Base-by-base conservation (phyloP, 2,888 invertebrate species). In the Orchestes rusci region DNA sequence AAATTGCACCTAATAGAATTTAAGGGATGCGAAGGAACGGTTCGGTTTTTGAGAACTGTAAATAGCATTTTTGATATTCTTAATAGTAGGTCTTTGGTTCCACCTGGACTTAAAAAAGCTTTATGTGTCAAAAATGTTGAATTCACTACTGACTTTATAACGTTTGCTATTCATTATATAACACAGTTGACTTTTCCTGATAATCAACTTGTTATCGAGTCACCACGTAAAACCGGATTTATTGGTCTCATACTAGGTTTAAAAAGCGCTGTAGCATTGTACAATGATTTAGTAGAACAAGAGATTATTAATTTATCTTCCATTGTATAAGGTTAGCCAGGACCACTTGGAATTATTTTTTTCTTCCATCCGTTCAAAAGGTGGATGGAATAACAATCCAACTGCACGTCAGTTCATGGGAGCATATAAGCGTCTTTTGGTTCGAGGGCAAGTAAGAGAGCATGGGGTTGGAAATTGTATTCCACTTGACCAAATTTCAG, bases 371-470 rank as follows among this genome's bases (percentile, higher is more conserved):
- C 27, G 52, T n/a, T 39, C 43, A 4, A 43, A 36, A 41, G 54
- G 54, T 3, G 54, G 53, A 4, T 52, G 45, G 40, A 54, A 54
- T 39, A 54, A 53, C 29, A 54, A 54, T 40, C 54, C 54, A 2
- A 53, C 53, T 7, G 37, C 37, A 12, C 20, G 45, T 4, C 53
- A 53, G 16, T 53, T 53, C 42, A 38, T 29, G 8, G 33, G 42
- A 4, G 46, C 52, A 2, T 54, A 54, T 36, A 51, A 53, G 38
- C 48, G 49, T 36, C 30, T 53, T n/a, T 7, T 53, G 15, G 35
- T 50, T 13, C 4, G 43, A 20, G 44, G n/a, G n/a, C n/a, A n/a
- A n/a, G n/a, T n/a, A n/a, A n/a, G n/a, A n/a, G n/a, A n/a, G n/a
- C n/a, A n/a, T n/a, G n/a, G n/a, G n/a, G n/a, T n/a, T n/a, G n/a